phyloP scores from a whole-genome alignment of 2,888 invertebrate genomes.

The Euclidia mi region DNA sequence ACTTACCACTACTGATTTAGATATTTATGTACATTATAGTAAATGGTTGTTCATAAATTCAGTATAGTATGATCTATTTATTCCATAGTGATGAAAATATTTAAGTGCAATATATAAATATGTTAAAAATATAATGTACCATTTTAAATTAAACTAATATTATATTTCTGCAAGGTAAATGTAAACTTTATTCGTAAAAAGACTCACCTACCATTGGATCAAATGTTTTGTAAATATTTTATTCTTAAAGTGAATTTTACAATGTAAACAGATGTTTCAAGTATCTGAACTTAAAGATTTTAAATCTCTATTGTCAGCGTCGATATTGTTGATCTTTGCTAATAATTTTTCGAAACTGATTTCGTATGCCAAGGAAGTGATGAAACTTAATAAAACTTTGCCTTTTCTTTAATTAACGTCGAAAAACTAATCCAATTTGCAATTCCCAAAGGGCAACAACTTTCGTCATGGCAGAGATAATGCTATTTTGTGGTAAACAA shows the following conservation, averaged over 20 bases:
- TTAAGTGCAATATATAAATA: too few species aligned
- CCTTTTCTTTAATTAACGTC: constrained; percentile 58
- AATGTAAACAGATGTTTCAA: constrained; percentile 19
- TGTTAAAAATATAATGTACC: too few species aligned
- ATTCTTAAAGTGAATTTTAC: constrained; percentile 8
- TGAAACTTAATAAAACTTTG: constrained; percentile 54
- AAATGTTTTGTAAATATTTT: constrained; percentile 15
- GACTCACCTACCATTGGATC: constrained; percentile 16
- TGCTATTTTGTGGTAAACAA: constrained; percentile 26
- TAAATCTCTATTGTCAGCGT: constrained; percentile 20
- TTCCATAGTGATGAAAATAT: too few species aligned
- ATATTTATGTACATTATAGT: too few species aligned
- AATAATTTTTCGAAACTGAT: constrained; percentile 46
- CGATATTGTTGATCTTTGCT: constrained; percentile 41
- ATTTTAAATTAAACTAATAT: too few species aligned
- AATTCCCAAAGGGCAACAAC: constrained; percentile 42
- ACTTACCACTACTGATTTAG: too few species aligned
- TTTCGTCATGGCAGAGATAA: constrained; percentile 35
- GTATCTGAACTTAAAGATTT: constrained; percentile 17
- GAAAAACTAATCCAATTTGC: constrained; percentile 59
- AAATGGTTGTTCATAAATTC: too few species aligned
- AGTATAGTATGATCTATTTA: too few species aligned
- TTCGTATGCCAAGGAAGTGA: constrained; percentile 48
- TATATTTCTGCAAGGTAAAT: too few species aligned
- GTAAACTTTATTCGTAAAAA: too few species aligned